Evolutionary conservation across 2,113 vertebrate genomes (phyloP).

Genomic region (Motacilla tschutschensis): DNA sequence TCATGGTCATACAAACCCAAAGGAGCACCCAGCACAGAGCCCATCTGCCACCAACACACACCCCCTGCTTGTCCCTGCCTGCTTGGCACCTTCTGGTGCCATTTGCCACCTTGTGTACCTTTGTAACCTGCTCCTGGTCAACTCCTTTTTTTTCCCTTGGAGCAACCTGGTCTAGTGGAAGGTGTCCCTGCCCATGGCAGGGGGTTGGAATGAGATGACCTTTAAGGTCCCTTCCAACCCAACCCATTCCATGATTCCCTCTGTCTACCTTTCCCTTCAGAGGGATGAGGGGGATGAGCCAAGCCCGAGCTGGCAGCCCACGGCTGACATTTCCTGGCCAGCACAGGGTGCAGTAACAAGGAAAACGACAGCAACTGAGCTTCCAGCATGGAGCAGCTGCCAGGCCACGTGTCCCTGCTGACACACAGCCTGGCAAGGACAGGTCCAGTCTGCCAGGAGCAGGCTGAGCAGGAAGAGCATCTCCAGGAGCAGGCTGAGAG

Average conservation of each 20-base stretch:
- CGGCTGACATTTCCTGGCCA: neutral
- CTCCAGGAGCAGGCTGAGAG: slow-evolving; percentile 44
- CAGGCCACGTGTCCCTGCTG: slow-evolving; percentile 14
- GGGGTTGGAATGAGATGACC: neutral
- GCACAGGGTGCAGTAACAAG: neutral
- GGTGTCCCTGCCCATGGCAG: neutral
- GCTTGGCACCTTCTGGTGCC: neutral
- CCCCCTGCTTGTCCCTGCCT: neutral
- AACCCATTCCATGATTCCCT: neutral
- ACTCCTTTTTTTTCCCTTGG: neutral
- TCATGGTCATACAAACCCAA: neutral
- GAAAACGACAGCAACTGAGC: neutral
- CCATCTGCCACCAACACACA: neutral
- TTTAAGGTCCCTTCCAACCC: neutral
- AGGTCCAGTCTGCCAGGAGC: slow-evolving; percentile 4
- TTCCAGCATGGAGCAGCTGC: slow-evolving; percentile 32
- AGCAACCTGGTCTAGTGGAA: neutral
- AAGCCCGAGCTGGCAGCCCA: neutral
- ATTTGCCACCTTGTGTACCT: neutral
- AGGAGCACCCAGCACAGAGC: neutral
- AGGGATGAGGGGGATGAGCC: neutral
- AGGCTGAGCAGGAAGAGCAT: slow-evolving; percentile 27
- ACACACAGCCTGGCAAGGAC: neutral
- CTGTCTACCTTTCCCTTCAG: accelerated
- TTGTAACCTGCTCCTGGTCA: neutral